phyloP scores from a whole-genome alignment of 92 coral and sea anemone species.

The Metridium senile region DNA sequence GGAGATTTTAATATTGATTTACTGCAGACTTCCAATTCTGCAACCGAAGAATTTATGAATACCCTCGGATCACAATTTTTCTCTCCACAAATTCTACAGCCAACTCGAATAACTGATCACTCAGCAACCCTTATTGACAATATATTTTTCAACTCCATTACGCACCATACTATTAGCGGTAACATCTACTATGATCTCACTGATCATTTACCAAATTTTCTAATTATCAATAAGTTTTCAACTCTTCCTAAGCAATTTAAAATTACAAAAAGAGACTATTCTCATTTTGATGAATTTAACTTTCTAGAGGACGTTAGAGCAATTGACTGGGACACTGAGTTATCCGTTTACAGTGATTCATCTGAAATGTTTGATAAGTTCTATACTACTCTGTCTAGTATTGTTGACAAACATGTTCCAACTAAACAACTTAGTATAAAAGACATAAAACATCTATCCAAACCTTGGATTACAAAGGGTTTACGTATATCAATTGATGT shows the following conservation, averaged over 20 bases:
- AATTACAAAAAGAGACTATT: conserved; percentile 49
- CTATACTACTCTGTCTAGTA: too few species aligned
- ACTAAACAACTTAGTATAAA: too few species aligned
- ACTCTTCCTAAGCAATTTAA: conserved; percentile 51
- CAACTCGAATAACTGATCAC: conserved; percentile 47
- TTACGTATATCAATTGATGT: too few species aligned
- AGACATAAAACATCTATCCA: too few species aligned
- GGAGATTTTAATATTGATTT: conserved; percentile 62
- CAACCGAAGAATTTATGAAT: conserved; percentile 56
- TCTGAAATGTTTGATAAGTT: too few species aligned
- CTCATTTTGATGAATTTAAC: conserved; percentile 38
- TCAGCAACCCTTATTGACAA: conserved; percentile 58
- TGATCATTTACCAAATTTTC: conserved; percentile 63
- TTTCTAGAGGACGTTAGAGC: conserved; percentile 46
- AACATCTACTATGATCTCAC: conserved; percentile 52
- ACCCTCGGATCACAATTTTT: conserved; percentile 39
- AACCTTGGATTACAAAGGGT: too few species aligned
- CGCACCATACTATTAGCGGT: conserved; percentile 53
- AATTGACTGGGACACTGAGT: conserved; percentile 40
- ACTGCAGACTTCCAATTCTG: conserved; percentile 43
- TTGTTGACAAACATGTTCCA: too few species aligned
- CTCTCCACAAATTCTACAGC: conserved; percentile 57
- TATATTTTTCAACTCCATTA: conserved; percentile 54
- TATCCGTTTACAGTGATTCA: too few species aligned
- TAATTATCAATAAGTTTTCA: conserved; percentile 55